These are phyloP conservation scores for Natator depressus DNA, from an alignment of 2,113 vertebrate species.

Conservation along the genomic window DNA sequence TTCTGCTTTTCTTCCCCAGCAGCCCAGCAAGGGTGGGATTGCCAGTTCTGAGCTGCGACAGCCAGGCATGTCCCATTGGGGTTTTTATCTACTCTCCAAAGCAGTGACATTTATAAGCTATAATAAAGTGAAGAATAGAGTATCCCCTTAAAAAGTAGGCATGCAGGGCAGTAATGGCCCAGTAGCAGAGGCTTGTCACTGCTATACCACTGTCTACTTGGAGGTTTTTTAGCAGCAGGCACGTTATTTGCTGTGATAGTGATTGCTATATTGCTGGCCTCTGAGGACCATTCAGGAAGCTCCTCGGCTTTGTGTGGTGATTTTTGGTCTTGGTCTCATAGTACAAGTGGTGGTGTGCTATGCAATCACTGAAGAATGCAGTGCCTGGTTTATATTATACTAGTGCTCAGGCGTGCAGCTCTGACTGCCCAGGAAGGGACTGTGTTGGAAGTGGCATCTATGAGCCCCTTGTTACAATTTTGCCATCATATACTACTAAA, in stretches of 20 bases:
- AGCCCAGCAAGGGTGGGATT: neutral
- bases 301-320: too few relatives aligned
- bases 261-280: neutral
- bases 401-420: neutral
- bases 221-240: neutral
- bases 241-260: neutral
- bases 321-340: neutral
- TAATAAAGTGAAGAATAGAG: neutral
- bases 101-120: neutral
- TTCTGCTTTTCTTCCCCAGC: neutral
- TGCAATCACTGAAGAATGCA: neutral
- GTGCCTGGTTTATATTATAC: neutral
- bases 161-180: neutral
- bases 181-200: neutral
- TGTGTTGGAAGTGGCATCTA: rapidly evolving
- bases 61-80: rapidly evolving
- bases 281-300: neutral
- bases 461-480: neutral
- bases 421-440: neutral
- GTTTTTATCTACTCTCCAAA: neutral
- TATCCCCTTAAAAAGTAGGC: neutral
- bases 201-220: neutral
- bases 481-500: neutral
- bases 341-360: neutral
- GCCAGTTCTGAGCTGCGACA: constrained; percentile 2